These are phyloP conservation scores for Stenodema calcarata DNA, from an alignment of 2,888 invertebrate species.

Conservation along the genomic window DNA sequence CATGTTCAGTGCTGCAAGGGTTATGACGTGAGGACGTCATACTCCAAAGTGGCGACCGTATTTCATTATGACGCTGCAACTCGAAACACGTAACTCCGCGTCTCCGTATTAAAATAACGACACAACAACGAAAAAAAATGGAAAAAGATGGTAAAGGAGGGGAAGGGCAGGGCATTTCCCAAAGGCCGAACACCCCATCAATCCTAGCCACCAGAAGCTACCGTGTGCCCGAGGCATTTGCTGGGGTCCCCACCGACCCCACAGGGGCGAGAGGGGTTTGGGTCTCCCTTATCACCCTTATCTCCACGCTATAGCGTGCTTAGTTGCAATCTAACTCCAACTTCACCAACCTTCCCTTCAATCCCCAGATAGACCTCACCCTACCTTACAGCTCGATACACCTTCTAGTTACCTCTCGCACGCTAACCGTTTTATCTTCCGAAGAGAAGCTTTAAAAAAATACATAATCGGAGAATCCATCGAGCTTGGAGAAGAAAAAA, in stretches of 20 bases:
- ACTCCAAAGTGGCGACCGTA: background rate
- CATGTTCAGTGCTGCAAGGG: background rate
- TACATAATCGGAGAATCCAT: background rate
- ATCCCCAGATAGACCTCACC: background rate
- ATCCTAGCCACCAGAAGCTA: background rate
- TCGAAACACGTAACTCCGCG: background rate
- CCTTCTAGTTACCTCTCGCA: conserved; percentile 14
- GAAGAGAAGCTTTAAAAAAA: background rate
- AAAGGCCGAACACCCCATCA: background rate
- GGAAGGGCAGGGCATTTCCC: background rate
- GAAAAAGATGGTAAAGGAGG: background rate
- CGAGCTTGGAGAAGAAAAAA: background rate
- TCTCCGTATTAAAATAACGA: too few species aligned
- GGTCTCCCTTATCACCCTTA: conserved; percentile 6
- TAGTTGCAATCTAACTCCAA: conserved; percentile 9
- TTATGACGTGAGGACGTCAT: background rate
- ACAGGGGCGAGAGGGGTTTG: background rate
- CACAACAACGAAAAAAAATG: background rate
- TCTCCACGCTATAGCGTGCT: conserved; percentile 28
- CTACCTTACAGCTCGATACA: background rate
- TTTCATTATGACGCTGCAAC: background rate
- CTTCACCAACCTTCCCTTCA: background rate
- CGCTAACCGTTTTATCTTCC: conserved; percentile 30
- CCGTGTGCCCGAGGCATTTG: background rate
- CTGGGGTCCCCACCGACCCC: background rate